Evolutionary conservation across 2,888 invertebrate species (phyloP), one percentile per base, ranked within the genome.

Genomic region (Cerceris ruficornis): DNA sequence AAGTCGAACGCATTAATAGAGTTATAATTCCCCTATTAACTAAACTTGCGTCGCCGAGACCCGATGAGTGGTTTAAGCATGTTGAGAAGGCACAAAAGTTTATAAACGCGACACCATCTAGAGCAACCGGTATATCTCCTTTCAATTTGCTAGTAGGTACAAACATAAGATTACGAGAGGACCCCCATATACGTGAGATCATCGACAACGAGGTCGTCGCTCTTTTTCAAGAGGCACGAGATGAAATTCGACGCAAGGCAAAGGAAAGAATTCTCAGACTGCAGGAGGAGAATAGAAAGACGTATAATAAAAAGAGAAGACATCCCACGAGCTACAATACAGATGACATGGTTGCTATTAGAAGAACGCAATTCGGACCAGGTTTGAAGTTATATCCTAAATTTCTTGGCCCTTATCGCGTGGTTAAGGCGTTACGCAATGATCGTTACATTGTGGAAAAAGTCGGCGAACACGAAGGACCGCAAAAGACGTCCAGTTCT

Each of bases 121-220:
- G 67, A 39, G 46, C 58, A 7, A 67, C 14, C 11, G 62, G 62
- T 2, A 39, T 13, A 7, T 7, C 49, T 5, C 62, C 62, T n/a
- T 61, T 69, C n/a, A 43, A 55, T 9, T 42, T 69, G n/a, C 46
- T 69, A 11, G 43, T 69, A 14, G 69, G 69, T 28, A 28, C 28
- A 4, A 28, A 28, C 28, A 28, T 28, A 28, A 28, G 28, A 28
- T 2, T 28, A 28, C 28, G 28, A 28, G 28, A 28, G 2, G 28
- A 28, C 28, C 28, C 28, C 28, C 28, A 28, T 4, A 28, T 28
- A 2, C 28, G 28, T 2, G 28, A 28, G 28, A 28, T 28, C 28
- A 28, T 28, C 4, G 28, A 28, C 28, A 28, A 28, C 28, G 28
- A 28, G 28, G 28, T 28, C 28, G 28, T 28, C 4, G 28, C 28